A percentile compares a stretch with the other conserved stretches of the same genome.
Conservation (phyloP, 2,888 invertebrate species). For the Autographa pulchrina region DNA sequence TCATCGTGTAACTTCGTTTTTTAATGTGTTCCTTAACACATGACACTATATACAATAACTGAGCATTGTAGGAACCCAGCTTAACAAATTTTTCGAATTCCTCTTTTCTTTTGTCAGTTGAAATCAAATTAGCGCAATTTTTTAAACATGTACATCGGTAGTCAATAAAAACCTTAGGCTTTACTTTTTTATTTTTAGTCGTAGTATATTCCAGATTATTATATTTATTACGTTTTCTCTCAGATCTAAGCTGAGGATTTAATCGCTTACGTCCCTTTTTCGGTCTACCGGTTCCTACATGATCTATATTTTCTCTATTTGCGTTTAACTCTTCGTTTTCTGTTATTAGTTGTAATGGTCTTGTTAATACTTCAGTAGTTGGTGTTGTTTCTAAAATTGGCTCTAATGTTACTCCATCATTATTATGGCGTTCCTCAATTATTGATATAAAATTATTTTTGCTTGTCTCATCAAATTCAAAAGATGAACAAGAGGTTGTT, state of each 20-base stretch:
- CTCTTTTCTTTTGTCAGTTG: slow-evolving; percentile 44
- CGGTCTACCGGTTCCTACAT: slow-evolving; percentile 27
- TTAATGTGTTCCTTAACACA: slow-evolving; percentile 42
- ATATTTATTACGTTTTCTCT: slow-evolving; percentile 32
- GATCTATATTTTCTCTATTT: neutral
- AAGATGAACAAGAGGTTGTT: slow-evolving; percentile 34
- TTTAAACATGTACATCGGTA: slow-evolving; percentile 40
- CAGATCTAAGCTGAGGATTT: slow-evolving; percentile 23
- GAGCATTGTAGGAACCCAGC: slow-evolving; percentile 43
- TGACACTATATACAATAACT: slow-evolving; percentile 35
- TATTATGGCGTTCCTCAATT: too few relatives aligned
- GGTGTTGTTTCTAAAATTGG: too few relatives aligned
- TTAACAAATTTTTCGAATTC: slow-evolving; percentile 42
- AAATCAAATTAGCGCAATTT: slow-evolving; percentile 38
- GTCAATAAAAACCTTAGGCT: slow-evolving; percentile 37
- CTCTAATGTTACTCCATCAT: too few relatives aligned
- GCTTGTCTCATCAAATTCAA: neutral
- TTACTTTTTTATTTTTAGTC: slow-evolving; percentile 32
- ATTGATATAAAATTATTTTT: too few relatives aligned
- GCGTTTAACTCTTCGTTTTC: slow-evolving; percentile 22
- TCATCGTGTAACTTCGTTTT: slow-evolving; percentile 40
- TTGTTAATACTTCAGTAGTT: too few relatives aligned
- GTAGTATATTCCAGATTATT: slow-evolving; percentile 35
- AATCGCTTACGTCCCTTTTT: slow-evolving; percentile 31
- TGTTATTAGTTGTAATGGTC: too few relatives aligned